Percentiles rank a stretch among this genome's conserved stretches.
Conservation (phyloP, 2,888 invertebrate species). For the Holacanthella duospinosa region DNA sequence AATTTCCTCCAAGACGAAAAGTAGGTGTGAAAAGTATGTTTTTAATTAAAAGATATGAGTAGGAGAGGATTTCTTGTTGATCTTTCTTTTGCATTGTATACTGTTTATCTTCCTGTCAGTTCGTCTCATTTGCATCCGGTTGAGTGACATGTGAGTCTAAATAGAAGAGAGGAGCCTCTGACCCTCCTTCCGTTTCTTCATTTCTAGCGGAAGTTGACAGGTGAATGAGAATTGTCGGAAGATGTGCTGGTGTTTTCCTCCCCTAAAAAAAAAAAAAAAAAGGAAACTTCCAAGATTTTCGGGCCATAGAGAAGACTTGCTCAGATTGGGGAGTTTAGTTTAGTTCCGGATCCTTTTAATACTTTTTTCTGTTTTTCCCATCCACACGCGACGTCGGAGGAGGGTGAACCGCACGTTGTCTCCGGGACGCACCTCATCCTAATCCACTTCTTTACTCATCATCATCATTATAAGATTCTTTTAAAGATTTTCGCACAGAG, state of each 20-base stretch:
- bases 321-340: background rate
- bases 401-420: background rate
- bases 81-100: too few species aligned
- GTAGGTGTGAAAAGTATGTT: too few species aligned
- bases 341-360: background rate
- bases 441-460: background rate
- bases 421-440: background rate
- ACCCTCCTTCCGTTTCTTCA: too few species aligned
- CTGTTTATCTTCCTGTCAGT: background rate
- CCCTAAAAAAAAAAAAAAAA: too few species aligned
- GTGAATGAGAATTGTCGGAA: background rate
- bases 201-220: background rate
- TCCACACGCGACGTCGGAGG: background rate
- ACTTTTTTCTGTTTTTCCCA: background rate
- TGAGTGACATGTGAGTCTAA: background rate
- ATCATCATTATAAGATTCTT: background rate
- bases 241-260: too few species aligned
- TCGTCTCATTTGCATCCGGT: background rate
- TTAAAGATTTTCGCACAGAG: too few species aligned
- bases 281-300: too few species aligned
- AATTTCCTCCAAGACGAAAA: too few species aligned
- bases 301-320: background rate
- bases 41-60: too few species aligned
- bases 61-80: too few species aligned
- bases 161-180: too few species aligned